Evolutionary conservation across 2,797 vertebrate genomes (phyloP), one percentile per base, ranked within the genome.

Genomic region (Lithobates pipiens): DNA sequence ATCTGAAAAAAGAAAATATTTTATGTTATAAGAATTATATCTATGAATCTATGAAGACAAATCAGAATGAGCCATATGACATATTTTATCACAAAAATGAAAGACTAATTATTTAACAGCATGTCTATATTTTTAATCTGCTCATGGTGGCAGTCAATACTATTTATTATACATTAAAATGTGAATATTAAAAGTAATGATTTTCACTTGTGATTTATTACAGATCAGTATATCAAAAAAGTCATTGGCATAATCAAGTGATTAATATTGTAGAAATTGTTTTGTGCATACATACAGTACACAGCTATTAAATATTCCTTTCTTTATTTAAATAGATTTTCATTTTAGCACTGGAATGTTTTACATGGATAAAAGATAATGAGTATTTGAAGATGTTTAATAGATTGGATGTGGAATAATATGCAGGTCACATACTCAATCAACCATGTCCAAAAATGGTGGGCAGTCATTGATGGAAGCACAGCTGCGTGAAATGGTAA

Each of bases 181-280:
- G 90, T 90, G 91, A 93, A 93, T 93, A 94, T 94, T 94, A 95
- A 93, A 94, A 94, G 90, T 93, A 93, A 93, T 89, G 89, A 93
- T 94, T 91, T 91, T 18, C 89, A 88, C 89, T 78, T 88, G 88
- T 92, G 92, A 92, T 95, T 94, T 94, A 94, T 94, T 93, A 90
- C 88, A 68, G 29, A 63, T 77, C 29, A 75, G 61, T 84, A 65
- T 84, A 69, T 77, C 11, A 76, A 76, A 54, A 25, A 65, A 21
- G 63, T 36, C 61, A 44, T 44, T 46, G 10, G 34, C 25, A 68
- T 34, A 76, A 68, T 76, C 18, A 69, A 50, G 63, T 50, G 13
- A 76, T 76, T 80, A 75, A 83, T 83, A 68, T 34, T 18, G 25
- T 63, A 18, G 61, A 44, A 75, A 76, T 76, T 69, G 73, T 83